Evolutionary conservation across 2,113 vertebrate species (phyloP).

Genomic region (mouse (Mus musculus)): DNA sequence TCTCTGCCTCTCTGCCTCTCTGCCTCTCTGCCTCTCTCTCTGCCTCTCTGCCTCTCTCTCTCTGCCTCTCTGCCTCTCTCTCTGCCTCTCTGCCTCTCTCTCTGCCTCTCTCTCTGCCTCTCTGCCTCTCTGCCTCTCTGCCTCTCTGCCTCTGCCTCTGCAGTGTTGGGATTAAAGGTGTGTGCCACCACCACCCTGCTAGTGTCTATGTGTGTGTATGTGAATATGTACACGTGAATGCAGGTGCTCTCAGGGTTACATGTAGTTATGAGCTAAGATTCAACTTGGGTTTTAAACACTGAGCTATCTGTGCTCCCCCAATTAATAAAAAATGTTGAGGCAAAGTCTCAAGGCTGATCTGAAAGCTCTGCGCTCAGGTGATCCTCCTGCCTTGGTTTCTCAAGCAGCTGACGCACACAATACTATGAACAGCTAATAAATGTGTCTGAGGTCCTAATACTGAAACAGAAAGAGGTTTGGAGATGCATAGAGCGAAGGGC

Average conservation of each 20-base stretch:
- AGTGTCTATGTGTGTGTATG: neutral
- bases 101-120: no score
- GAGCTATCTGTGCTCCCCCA: neutral
- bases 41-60: neutral
- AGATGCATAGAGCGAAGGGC: neutral
- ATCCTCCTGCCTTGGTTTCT: neutral
- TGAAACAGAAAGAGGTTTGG: constrained; percentile 25
- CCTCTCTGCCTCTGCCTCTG: neutral
- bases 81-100: neutral
- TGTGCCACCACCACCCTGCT: neutral
- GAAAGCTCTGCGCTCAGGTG: neutral
- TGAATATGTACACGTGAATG: neutral
- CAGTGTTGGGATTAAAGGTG: neutral
- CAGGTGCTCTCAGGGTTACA: neutral
- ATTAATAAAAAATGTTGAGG: neutral
- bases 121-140: no score
- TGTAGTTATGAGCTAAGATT: no score
- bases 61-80: neutral
- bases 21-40: no score
- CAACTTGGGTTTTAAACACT: neutral
- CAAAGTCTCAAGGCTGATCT: neutral
- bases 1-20: neutral
- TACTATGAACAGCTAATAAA: neutral
- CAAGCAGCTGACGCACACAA: neutral
- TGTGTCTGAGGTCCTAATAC: neutral